Evolutionary conservation across 1,140 invertebrate genomes (phyloP).

Genomic region (Teleogryllus occipitalis): DNA sequence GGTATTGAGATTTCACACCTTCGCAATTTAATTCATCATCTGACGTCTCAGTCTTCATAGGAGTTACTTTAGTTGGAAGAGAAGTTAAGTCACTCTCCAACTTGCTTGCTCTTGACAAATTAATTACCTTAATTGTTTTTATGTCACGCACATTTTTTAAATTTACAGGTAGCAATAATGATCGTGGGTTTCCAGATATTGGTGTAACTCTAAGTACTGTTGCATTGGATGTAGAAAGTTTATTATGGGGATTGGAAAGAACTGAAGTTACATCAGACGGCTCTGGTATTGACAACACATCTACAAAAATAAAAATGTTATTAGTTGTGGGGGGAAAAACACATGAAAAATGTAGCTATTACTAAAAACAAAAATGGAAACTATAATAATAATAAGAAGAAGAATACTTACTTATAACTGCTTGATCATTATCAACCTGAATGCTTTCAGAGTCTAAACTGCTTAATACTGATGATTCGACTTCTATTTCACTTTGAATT

Average conservation of each 20-base stretch:
- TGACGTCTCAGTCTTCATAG: background rate
- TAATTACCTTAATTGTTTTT: slow-evolving; percentile 62
- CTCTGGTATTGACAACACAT: slow-evolving; percentile 12
- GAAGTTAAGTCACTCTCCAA: background rate
- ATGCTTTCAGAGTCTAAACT: slow-evolving; percentile 8
- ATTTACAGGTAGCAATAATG: slow-evolving; percentile 58
- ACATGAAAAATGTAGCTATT: background rate
- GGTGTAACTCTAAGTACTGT: slow-evolving; percentile 22
- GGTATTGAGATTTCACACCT: slow-evolving; percentile 37
- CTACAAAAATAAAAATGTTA: background rate
- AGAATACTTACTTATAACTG: slow-evolving; percentile 14
- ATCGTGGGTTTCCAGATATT: slow-evolving; percentile 43
- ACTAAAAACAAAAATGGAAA: background rate
- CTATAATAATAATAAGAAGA: background rate
- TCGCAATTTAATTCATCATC: background rate
- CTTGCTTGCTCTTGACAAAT: slow-evolving; percentile 36
- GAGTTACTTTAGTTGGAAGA: background rate
- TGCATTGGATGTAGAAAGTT: background rate
- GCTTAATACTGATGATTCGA: slow-evolving; percentile 18
- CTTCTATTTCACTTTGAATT: slow-evolving; percentile 14
- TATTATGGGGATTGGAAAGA: background rate
- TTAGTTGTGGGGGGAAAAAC: background rate
- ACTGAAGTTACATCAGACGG: background rate
- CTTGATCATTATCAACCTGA: slow-evolving; percentile 13
- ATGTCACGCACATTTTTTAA: slow-evolving; percentile 58